These are phyloP conservation scores for Hirundo rustica DNA, from an alignment of 2,797 vertebrate species.

Conservation along the genomic window DNA sequence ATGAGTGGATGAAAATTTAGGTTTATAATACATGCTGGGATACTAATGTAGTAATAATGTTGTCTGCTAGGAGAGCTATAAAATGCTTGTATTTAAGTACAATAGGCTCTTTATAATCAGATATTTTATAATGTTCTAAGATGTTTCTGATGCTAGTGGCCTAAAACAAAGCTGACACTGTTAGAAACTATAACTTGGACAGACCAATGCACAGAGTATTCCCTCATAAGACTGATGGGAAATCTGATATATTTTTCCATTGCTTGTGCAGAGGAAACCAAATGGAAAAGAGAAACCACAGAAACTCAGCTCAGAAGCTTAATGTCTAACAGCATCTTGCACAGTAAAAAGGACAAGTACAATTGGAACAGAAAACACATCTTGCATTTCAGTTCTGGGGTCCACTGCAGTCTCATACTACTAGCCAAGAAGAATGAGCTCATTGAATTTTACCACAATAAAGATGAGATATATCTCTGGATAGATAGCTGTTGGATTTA, in stretches of 20 bases:
- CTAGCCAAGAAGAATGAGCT: neutral
- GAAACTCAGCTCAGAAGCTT: slow-evolving; percentile 2
- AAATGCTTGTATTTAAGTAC: neutral
- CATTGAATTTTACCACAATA: slow-evolving; percentile 11
- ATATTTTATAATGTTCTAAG: neutral
- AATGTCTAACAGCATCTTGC: neutral
- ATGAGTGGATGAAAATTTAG: neutral
- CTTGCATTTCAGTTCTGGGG: neutral
- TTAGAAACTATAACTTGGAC: slow-evolving; percentile 2
- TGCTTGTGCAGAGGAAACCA: slow-evolving; percentile 4
- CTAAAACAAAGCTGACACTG: slow-evolving; percentile 8
- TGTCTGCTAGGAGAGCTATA: neutral
- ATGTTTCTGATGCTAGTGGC: neutral
- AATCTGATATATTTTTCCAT: slow-evolving; percentile 29
- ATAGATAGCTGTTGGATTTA: slow-evolving; percentile 32
- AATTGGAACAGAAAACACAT: slow-evolving; percentile 18
- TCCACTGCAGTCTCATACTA: neutral
- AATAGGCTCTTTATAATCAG: neutral
- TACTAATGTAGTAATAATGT: neutral
- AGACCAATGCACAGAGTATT: neutral
- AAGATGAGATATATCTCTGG: slow-evolving; percentile 2
- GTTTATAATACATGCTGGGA: neutral
- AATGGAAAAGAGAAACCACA: slow-evolving; percentile 33
- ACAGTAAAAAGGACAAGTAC: neutral
- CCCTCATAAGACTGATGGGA: neutral